Percentiles rank a stretch among this genome's conserved stretches.
phyloP scores from a whole-genome alignment of 2,888 invertebrate species.

The Adelognathus sp. region DNA sequence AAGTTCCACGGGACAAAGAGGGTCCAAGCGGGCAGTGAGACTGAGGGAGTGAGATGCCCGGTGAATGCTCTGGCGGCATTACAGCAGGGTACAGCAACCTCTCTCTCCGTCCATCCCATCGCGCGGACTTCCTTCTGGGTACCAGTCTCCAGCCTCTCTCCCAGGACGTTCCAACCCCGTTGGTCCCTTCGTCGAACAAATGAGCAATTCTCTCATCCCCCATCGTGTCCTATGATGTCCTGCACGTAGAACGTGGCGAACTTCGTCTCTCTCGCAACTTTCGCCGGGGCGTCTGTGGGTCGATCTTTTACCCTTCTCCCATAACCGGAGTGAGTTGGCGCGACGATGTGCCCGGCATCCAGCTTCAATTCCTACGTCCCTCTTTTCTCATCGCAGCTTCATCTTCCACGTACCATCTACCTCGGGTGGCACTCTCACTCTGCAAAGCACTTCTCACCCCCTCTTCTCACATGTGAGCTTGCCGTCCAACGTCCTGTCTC shows the following conservation, averaged over 20 bases:
- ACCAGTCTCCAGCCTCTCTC: not conserved
- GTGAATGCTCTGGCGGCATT: conserved; percentile 72
- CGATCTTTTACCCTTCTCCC: conserved; percentile 63
- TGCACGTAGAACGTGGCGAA: conserved; percentile 74
- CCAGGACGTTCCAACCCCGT: conserved; percentile 53
- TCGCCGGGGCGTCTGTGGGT: conserved; percentile 74
- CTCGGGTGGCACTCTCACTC: conserved; percentile 39
- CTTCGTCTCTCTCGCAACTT: too few species aligned
- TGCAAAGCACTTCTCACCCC: not conserved
- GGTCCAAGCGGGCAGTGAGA: conserved; percentile 23
- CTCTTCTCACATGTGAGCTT: not conserved
- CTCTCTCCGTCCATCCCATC: conserved; percentile 28
- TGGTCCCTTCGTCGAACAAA: conserved; percentile 78
- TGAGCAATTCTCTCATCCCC: conserved; percentile 80
- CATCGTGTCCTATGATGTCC: conserved; percentile 78
- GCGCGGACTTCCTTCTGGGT: conserved; percentile 25
- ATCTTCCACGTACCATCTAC: conserved; percentile 60
- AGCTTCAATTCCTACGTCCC: conserved; percentile 42
- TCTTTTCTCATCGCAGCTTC: conserved; percentile 61
- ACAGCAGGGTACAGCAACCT: conserved; percentile 65
- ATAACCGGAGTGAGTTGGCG: conserved; percentile 6
- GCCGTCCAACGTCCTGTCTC: conserved; percentile 11
- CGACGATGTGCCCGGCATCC: conserved; percentile 22
- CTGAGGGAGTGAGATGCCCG: conserved; percentile 21
- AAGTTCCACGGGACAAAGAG: conserved; percentile 52